Percentiles rank a stretch among this genome's conserved stretches.
Conservation (phyloP, 2,113 vertebrate species). For the Saccopteryx leptura region DNA sequence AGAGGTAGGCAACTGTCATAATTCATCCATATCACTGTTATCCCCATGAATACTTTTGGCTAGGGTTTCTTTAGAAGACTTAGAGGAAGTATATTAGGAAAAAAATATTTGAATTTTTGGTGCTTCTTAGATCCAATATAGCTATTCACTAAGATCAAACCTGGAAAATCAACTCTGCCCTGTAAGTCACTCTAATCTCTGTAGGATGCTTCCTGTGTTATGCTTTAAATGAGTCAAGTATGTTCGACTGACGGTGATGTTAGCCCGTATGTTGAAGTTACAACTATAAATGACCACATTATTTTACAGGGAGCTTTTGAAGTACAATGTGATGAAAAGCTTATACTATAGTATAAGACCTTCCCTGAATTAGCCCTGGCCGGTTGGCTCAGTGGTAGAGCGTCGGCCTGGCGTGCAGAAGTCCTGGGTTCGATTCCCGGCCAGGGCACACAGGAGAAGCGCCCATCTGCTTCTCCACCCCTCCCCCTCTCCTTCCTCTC, state of each 20-base stretch:
- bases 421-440: no score
- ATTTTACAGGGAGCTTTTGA: constrained; percentile 45
- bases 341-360: constrained; percentile 8
- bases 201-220: not conserved
- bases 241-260: constrained; percentile 18
- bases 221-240: not conserved
- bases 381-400: no score
- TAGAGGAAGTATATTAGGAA: constrained; percentile 10
- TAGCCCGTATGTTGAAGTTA: not conserved
- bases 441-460: no score
- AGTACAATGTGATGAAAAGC: constrained; percentile 43
- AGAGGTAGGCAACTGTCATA: constrained; percentile 74
- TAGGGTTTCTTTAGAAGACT: constrained; percentile 8
- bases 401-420: no score
- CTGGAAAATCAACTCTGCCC: not conserved
- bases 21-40: constrained; percentile 66
- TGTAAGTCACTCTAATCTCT: not conserved
- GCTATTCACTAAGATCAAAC: constrained; percentile 30
- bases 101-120: constrained; percentile 20
- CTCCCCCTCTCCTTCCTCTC: no score
- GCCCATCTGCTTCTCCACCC: no score
- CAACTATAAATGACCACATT: not conserved
- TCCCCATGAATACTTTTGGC: not conserved
- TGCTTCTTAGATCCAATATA: not conserved
- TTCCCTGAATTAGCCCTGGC: constrained; percentile 6